Evolutionary conservation across 2,797 vertebrate species (phyloP), one percentile per base, ranked within the genome.

Genomic region (Neostethus bicornis): DNA sequence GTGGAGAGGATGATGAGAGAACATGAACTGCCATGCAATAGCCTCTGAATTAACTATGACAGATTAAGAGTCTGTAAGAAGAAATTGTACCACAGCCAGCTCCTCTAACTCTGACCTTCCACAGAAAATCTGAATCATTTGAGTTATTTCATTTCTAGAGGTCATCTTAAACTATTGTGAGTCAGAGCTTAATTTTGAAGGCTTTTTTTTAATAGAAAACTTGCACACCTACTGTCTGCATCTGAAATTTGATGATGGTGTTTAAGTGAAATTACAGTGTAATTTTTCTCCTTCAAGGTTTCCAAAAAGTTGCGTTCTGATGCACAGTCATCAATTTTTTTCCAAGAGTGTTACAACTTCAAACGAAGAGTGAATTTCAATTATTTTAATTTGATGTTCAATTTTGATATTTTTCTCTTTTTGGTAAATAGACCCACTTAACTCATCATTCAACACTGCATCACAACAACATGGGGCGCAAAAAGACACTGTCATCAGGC

Each of bases 31-130:
- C 79, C 79, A 82, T 78, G 71, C 70, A 70, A 77, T 63, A 81
- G 75, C 74, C 75, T 74, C 61, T 29, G 76, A 81, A 76, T 80
- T 83, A 84, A 86, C 77, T 69, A 70, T 83, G 79, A 87, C 79
- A 57, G 72, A 81, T 86, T 77, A 82, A 68, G 54, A 58, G 67
- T 75, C 61, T 83, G 77, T 63, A 63, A 68, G 44, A 66, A 80
- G 62, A 80, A 75, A 80, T 67, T 73, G 76, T 70, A 61, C 62
- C 62, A 61, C 56, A 44, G 59, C 59, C 42, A 53, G 61, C 59
- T 70, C 49, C 67, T 67, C 51, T 70, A 53, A 70, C 46, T 63
- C 38, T 74, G 69, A 77, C 79, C 73, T 86, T 80, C 75, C 54
- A 72, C 54, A 37, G 51, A 56, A 7, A 73, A 80, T 79, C 50